These are phyloP conservation scores for Micrasema minimum DNA, from an alignment of 1,140 invertebrate genomes.

Conservation along the genomic window DNA sequence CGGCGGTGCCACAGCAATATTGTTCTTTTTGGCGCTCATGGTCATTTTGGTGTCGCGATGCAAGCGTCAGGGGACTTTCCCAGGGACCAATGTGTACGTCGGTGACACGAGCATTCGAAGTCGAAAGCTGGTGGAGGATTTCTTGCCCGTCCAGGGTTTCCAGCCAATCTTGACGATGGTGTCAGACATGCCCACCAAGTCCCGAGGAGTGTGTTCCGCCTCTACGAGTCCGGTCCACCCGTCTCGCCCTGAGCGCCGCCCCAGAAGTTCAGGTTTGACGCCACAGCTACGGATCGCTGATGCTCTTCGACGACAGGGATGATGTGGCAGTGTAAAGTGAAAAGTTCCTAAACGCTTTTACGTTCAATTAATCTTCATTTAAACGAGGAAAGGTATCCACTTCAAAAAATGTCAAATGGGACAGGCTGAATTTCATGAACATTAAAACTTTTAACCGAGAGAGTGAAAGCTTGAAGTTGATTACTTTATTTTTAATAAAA, in stretches of 20 bases:
- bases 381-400: neutral
- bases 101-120: conserved; percentile 68
- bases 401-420: conserved; percentile 2
- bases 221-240: conserved; percentile 51
- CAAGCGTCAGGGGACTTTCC: conserved; percentile 65
- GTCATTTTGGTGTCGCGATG: conserved; percentile 67
- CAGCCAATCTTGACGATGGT: conserved; percentile 69
- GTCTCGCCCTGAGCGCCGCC: conserved; percentile 53
- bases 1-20: conserved; percentile 67
- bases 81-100: conserved; percentile 69
- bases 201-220: conserved; percentile 55
- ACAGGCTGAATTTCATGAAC: neutral
- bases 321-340: conserved; percentile 50
- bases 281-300: conserved; percentile 69
- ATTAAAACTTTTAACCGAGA: conserved; percentile 1
- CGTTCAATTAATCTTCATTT: conserved; percentile 44
- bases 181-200: conserved; percentile 57
- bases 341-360: conserved; percentile 54
- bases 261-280: conserved; percentile 72
- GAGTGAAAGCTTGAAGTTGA: neutral
- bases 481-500: conserved; percentile 39
- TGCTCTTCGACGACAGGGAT: conserved; percentile 55
- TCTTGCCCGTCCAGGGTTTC: conserved; percentile 66
- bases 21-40: conserved; percentile 67
- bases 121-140: conserved; percentile 70